A percentile compares a stretch with the other conserved stretches of the same genome.
Conservation (phyloP, 2,888 invertebrate genomes). For the Agonopterix alstromeriana region DNA sequence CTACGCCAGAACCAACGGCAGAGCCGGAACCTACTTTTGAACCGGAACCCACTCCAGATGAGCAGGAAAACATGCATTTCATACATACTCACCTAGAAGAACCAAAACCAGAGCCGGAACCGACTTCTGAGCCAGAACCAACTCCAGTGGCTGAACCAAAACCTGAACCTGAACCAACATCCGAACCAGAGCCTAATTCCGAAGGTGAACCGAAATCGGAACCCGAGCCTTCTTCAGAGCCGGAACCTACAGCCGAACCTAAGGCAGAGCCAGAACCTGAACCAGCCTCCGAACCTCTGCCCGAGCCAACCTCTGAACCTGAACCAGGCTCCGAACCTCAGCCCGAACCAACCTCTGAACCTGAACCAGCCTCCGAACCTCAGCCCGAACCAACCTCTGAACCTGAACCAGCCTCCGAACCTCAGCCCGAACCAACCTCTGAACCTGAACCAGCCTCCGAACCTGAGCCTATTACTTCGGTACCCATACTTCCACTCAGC, state of each 20-base stretch:
- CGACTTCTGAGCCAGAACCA: constrained; percentile 28
- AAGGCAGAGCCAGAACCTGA: constrained; percentile 11
- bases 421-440: constrained; percentile 17
- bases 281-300: constrained; percentile 7
- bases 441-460: constrained; percentile 14
- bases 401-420: constrained; percentile 16
- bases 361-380: constrained; percentile 11
- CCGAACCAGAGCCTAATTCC: constrained; percentile 24
- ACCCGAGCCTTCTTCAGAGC: constrained; percentile 17
- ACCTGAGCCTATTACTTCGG: constrained; percentile 20
- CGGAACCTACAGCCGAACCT: constrained; percentile 16
- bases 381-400: constrained; percentile 25
- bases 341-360: constrained; percentile 21
- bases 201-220: constrained; percentile 42
- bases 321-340: constrained; percentile 12
- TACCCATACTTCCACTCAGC: too few species aligned
- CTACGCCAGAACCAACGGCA: constrained; percentile 25
- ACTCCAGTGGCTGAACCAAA: constrained; percentile 30
- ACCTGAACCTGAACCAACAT: constrained; percentile 32
- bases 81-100: too few species aligned
- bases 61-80: too few species aligned
- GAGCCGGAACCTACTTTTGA: constrained; percentile 30
- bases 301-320: constrained; percentile 23
- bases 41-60: constrained; percentile 24
- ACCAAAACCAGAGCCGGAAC: constrained; percentile 34